A percentile compares a stretch with the other conserved stretches of the same genome.
Conservation (phyloP, 2,888 invertebrate genomes). For the Corythucha ciliata region DNA sequence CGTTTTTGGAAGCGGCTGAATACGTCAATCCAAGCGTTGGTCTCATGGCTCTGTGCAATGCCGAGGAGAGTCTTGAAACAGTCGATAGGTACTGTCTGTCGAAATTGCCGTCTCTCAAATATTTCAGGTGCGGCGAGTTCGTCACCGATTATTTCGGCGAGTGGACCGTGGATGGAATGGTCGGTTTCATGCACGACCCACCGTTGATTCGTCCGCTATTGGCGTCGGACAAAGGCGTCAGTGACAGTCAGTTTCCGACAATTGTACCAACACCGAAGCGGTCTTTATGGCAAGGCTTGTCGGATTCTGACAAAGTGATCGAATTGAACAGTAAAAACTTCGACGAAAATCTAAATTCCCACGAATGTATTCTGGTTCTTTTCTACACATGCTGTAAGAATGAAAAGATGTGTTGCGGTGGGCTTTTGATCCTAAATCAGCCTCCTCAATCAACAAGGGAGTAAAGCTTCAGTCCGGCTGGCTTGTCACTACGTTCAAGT, state of each 20-base stretch:
- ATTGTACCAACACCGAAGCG: constrained; percentile 9
- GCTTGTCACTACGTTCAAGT: constrained; percentile 12
- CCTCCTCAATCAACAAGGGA: too few species aligned
- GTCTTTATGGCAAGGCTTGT: constrained; percentile 11
- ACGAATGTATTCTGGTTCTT: constrained; percentile 12
- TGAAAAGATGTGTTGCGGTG: too few species aligned
- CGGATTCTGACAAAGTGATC: constrained; percentile 9
- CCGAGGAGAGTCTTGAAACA: constrained; percentile 16
- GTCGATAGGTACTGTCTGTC: constrained; percentile 13
- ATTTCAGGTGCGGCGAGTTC: constrained; percentile 5
- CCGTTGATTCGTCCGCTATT: too few species aligned
- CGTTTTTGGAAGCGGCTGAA: constrained; percentile 13
- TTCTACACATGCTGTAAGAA: constrained; percentile 22
- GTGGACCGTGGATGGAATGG: constrained; percentile 8
- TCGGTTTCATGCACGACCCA: constrained; percentile 18
- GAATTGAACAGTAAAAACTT: constrained; percentile 15
- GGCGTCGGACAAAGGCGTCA: too few species aligned
- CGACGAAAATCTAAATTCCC: not conserved
- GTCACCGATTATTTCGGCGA: constrained; percentile 21
- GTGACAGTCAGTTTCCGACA: constrained; percentile 6
- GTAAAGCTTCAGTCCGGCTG: constrained; percentile 14
- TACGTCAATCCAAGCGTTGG: constrained; percentile 2
- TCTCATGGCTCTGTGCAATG: constrained; percentile 16
- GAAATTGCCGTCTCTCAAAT: constrained; percentile 20
- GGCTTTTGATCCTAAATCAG: too few species aligned